Percentiles rank a stretch among this genome's conserved stretches.
Conservation (phyloP, 2,888 invertebrate species). For the Drosophila crucigera region DNA sequence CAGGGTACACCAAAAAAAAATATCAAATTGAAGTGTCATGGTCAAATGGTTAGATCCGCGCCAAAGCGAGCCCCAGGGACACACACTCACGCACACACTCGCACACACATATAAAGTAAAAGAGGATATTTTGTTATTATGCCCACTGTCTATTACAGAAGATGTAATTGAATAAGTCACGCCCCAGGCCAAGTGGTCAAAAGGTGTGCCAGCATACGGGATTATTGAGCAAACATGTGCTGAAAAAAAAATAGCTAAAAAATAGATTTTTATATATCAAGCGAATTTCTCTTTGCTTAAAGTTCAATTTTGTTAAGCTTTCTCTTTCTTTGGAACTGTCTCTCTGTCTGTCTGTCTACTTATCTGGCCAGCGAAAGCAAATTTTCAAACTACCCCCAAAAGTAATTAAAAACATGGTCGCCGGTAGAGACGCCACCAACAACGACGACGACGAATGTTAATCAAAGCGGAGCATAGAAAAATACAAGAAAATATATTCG, state of each 20-base stretch:
- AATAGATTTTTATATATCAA: not conserved
- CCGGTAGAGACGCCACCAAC: constrained; percentile 59
- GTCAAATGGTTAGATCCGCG: constrained; percentile 71
- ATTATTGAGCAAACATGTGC: constrained; percentile 25
- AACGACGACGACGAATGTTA: constrained; percentile 65
- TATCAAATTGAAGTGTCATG: constrained; percentile 54
- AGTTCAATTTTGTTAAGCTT: constrained; percentile 35
- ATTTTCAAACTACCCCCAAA: constrained; percentile 77
- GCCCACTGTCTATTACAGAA: constrained; percentile 37
- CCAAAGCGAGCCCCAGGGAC: constrained; percentile 51
- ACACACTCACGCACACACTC: constrained; percentile 10
- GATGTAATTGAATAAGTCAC: constrained; percentile 68
- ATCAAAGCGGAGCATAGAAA: constrained; percentile 77
- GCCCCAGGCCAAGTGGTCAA: constrained; percentile 18
- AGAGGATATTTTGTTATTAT: constrained; percentile 46
- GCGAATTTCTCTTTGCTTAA: constrained; percentile 33
- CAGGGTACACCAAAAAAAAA: constrained; percentile 14
- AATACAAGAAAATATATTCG: constrained; percentile 57
- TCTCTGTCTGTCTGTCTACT: constrained; percentile 2
- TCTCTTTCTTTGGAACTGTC: constrained; percentile 45
- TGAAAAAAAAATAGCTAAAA: not conserved
- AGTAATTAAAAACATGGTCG: constrained; percentile 75
- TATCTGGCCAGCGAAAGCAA: constrained; percentile 35
- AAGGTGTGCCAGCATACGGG: constrained; percentile 20
- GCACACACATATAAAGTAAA: constrained; percentile 8